Base-by-base conservation (phyloP, 2,888 invertebrate genomes). In the Temnothorax ravouxi region DNA sequence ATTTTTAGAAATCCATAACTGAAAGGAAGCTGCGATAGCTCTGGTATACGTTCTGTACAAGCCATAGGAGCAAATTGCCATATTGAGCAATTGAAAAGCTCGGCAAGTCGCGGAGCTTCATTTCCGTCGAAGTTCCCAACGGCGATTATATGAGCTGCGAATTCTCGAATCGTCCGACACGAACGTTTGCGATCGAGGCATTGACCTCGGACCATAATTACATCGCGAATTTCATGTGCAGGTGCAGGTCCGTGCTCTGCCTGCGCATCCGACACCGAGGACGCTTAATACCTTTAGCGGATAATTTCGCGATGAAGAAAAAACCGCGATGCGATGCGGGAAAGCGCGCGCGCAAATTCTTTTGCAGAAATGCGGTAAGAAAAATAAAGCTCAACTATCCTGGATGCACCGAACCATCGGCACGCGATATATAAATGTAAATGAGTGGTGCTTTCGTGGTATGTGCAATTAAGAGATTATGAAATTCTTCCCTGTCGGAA, bases 401-500 rank as follows among this genome's bases (percentile, higher is more conserved):
- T 74, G 84, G 74, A 81, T 44, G 56, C 86, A 86, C 87, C 86
- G 87, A 91, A 89, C 88, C 94, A 94, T 94, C 86, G 94, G 94
- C 94, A 94, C 94, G 93, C 93, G 92, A 92, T 94, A 94, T 94
- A 94, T 94, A 94, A 94, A 94, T 94, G 94, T 94, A 94, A 94
- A 94, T 94, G 94, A 94, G 93, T 92, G 87, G 91, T 89, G 93
- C 92, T 94, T 93, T 94, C 90, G 89, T 91, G 94, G 94, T 94
- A 94, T 94, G 94, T 93, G 94, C 94, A 94, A 94, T 94, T 94
- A 94, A 94, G 94, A 92, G 92, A 93, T 94, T 94, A 94, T 94
- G 94, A 94, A 94, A 94, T 94, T 94, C 94, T 94, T 94, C 93
- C 85, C 93, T 94, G 93, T 93, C 92, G 92, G 93, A 92, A 94